These are phyloP conservation scores for Drosophila greeni DNA, from an alignment of 2,888 invertebrate species.

Conservation along the genomic window DNA sequence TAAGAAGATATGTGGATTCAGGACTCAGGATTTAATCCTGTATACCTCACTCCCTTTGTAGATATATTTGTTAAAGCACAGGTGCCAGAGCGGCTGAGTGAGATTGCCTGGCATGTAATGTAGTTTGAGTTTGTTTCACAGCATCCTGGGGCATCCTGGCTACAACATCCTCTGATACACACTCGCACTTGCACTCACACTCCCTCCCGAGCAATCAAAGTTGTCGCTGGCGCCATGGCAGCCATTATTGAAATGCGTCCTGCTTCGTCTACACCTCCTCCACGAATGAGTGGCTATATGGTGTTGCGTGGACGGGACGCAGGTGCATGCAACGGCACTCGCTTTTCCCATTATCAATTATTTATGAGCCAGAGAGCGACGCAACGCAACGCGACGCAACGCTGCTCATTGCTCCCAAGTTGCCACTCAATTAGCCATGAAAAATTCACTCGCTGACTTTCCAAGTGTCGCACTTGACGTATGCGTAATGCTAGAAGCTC, in stretches of 20 bases:
- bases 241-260: conserved; percentile 37
- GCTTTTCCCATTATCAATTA: conserved; percentile 64
- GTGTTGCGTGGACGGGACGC: conserved; percentile 17
- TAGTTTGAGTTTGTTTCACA: conserved; percentile 30
- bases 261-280: not conserved
- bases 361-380: conserved; percentile 50
- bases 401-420: conserved; percentile 61
- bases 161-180: conserved; percentile 8
- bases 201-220: conserved; percentile 32
- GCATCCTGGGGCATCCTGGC: conserved; percentile 5
- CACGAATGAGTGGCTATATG: not conserved
- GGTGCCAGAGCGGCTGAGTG: conserved; percentile 1
- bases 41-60: too few species aligned
- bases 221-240: conserved; percentile 33
- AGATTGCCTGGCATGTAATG: conserved; percentile 9
- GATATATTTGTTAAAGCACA: not conserved
- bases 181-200: conserved; percentile 4
- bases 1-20: too few species aligned
- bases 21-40: too few species aligned
- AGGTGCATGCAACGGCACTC: conserved; percentile 27
- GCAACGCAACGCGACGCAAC: conserved; percentile 1
- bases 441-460: conserved; percentile 60
- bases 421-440: conserved; percentile 71
- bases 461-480: conserved; percentile 36
- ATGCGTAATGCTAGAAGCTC: conserved; percentile 24